Evolutionary conservation across 2,113 vertebrate species (phyloP).

Genomic region (Columba livia): DNA sequence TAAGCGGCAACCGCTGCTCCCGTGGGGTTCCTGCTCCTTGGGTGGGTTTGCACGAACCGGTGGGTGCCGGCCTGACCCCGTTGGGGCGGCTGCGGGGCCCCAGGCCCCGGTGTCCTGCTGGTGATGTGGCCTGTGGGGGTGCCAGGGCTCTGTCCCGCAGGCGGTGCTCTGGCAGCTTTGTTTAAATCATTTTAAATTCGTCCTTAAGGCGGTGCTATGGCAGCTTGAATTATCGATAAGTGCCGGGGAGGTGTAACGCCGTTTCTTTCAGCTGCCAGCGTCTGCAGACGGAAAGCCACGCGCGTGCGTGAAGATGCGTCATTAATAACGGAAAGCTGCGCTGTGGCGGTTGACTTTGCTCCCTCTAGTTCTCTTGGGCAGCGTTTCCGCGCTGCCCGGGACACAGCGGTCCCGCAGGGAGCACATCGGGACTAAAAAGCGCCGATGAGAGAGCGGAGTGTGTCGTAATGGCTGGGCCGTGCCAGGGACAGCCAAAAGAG

Average conservation of each 20-base stretch:
- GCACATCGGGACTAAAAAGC: not conserved
- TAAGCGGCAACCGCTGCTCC: accelerated
- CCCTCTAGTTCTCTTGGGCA: not conserved
- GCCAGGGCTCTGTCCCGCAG: accelerated
- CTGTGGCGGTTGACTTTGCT: accelerated
- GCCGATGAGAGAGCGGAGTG: accelerated
- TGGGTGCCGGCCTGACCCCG: not conserved
- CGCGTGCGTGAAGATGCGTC: accelerated
- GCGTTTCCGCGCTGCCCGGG: accelerated
- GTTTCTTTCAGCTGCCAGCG: not conserved
- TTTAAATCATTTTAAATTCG: no score
- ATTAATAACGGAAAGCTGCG: accelerated
- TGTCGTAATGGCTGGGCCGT: not conserved
- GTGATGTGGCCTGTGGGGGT: accelerated
- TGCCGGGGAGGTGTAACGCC: not conserved
- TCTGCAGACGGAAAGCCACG: not conserved
- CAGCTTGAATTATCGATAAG: accelerated
- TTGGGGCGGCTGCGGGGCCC: not conserved
- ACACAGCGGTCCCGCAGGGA: not conserved
- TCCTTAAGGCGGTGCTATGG: no score
- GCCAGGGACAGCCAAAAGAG: not conserved
- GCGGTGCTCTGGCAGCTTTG: no score
- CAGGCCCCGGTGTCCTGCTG: accelerated
- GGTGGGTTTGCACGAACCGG: not conserved
- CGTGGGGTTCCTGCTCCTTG: accelerated